Evolutionary conservation across 2,797 vertebrate species (phyloP), one percentile per base, ranked within the genome.

Genomic region (Echeneis naucrates): DNA sequence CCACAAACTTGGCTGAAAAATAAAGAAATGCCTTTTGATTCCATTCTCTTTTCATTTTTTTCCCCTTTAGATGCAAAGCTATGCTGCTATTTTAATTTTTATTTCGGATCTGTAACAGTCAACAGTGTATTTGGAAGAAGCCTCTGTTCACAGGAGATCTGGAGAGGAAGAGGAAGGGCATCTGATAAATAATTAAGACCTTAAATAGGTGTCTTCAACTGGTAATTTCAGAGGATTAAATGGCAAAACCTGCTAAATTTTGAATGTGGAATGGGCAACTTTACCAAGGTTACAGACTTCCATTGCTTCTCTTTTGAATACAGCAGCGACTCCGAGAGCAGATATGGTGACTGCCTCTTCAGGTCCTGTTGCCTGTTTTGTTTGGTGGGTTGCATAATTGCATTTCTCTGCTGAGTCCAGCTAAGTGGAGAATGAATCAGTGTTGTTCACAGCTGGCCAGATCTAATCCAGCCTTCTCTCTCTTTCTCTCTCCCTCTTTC

Each of bases 31-130:
- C 45, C 24, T 40, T 77, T 68, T 26, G 32, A 75, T 66, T 69
- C 19, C 17, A 30, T 56, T 57, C 40, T 17, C 16, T 50, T 73
- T 44, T 52, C 9, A 35, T 14, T 33, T 68, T 57, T 58, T 32
- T 30, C 30, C 6, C 12, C 23, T 50, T 33, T 16, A 37, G 32
- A 14, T 53, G 48, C 26, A 27, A 26, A 53, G 35, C 16, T 54
- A 35, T 24, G 54, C 48, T 50, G 23, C 24, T 27, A 16, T 64
- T 70, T 40, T 59, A 47, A 62, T n/a, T n/a, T n/a, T n/a, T n/a
- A n/a, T n/a, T 71, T 80, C 21, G 79, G 68, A 78, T 24, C 27
- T 53, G 58, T 58, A 62, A 26, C 54, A 80, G 73, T 70, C 12
- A 37, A n/a, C n/a, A n/a, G n/a, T n/a, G 53, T 47, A 56, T 74